A percentile compares a stretch with the other conserved stretches of the same genome.
These are phyloP conservation scores for Brachionus angularis DNA, from an alignment of 1,140 invertebrate genomes.

Conservation along the genomic window DNA sequence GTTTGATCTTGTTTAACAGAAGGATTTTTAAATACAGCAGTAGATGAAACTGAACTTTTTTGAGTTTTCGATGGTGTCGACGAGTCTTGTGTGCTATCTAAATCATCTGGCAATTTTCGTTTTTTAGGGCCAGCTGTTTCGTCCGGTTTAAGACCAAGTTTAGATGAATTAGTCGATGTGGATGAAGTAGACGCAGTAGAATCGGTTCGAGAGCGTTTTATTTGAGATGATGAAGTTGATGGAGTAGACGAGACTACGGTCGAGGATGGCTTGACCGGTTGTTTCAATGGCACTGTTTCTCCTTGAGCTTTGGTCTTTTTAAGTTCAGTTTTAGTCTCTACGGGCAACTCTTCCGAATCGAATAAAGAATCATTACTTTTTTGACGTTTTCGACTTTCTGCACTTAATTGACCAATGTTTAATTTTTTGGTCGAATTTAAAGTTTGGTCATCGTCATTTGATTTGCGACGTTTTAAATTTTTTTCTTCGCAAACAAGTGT, in stretches of 20 bases:
- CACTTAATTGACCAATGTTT: not conserved
- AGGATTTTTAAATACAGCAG: not conserved
- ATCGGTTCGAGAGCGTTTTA: constrained; percentile 16
- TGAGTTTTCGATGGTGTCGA: not conserved
- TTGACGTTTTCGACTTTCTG: constrained; percentile 19
- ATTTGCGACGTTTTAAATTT: not conserved
- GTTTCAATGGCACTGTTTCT: not conserved
- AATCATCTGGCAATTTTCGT: constrained; percentile 21
- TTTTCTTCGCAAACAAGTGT: too few relatives aligned
- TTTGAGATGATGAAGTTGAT: not conserved
- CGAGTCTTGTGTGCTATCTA: not conserved
- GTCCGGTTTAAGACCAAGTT: not conserved
- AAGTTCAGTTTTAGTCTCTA: not conserved
- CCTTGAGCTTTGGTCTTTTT: not conserved
- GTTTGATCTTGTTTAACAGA: too few relatives aligned
- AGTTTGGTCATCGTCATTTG: not conserved
- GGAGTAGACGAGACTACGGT: too few relatives aligned
- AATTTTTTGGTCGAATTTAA: not conserved
- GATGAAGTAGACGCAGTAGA: constrained; percentile 11
- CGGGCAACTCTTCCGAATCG: constrained; percentile 14
- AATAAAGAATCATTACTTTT: constrained; percentile 39
- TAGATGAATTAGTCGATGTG: not conserved
- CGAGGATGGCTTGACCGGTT: too few relatives aligned
- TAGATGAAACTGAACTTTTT: not conserved
- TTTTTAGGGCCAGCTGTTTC: constrained; percentile 1